Evolutionary conservation across 2,888 invertebrate species (phyloP).

Genomic region (Therioaphis trifolii): DNA sequence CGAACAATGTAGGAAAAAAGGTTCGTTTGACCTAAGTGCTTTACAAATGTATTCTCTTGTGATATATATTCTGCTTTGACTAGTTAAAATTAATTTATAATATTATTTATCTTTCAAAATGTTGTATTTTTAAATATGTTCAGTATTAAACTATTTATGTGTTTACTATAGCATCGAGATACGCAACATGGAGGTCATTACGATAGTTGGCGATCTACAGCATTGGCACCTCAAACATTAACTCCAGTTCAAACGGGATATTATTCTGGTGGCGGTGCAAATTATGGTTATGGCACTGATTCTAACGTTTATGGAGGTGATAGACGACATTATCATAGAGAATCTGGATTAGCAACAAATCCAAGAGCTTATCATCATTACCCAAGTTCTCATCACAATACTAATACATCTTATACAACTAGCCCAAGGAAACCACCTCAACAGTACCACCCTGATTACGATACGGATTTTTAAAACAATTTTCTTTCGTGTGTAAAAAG

Average conservation of each 20-base stretch:
- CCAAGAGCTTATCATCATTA: constrained; percentile 46
- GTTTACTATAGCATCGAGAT: constrained; percentile 28
- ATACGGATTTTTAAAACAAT: constrained; percentile 42
- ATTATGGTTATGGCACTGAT: constrained; percentile 31
- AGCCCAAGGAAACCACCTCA: constrained; percentile 52
- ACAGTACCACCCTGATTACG: constrained; percentile 51
- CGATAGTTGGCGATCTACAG: constrained; percentile 50
- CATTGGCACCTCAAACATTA: constrained; percentile 22
- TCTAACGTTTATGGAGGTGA: constrained; percentile 24
- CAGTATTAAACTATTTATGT: too few relatives aligned
- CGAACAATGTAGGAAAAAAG: constrained; percentile 21
- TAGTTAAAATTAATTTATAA: too few relatives aligned
- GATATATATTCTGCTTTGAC: too few relatives aligned
- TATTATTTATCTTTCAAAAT: too few relatives aligned
- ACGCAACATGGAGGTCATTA: constrained; percentile 24
- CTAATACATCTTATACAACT: constrained; percentile 26
- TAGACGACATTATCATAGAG: constrained; percentile 40
- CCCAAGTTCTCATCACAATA: constrained; percentile 35
- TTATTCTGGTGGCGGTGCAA: constrained; percentile 16
- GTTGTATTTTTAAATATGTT: too few relatives aligned
- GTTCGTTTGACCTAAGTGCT: too few relatives aligned
- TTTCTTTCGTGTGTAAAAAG: neutral
- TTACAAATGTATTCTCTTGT: too few relatives aligned
- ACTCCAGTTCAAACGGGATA: constrained; percentile 47
- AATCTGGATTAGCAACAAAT: neutral